Conservation (phyloP, 2,888 invertebrate genomes). For the Melikaiella ostensackeni region DNA sequence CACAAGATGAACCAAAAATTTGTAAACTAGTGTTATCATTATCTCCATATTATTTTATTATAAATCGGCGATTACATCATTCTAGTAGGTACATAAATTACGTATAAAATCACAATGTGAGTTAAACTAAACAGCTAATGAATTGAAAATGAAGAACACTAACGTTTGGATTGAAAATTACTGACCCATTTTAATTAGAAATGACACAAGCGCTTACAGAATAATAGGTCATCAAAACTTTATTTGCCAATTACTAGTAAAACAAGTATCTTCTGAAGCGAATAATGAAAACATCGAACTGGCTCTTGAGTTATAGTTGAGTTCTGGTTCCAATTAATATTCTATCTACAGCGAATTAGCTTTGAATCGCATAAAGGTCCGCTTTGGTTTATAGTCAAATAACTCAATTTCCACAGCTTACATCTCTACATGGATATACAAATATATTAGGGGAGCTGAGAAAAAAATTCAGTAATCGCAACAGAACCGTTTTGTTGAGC, state of each 20-base stretch:
- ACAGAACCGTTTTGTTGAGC: too few relatives aligned
- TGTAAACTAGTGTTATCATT: too few relatives aligned
- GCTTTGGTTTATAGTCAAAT: slow-evolving; percentile 32
- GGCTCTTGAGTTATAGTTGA: neutral
- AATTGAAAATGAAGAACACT: neutral
- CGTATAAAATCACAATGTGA: neutral
- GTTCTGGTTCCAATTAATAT: slow-evolving; percentile 27
- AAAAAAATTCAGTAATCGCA: too few relatives aligned
- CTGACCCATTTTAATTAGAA: neutral
- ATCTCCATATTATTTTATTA: neutral
- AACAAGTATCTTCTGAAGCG: neutral
- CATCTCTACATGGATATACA: neutral
- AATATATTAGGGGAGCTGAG: too few relatives aligned
- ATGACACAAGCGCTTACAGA: neutral
- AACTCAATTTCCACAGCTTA: neutral
- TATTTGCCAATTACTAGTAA: slow-evolving; percentile 8
- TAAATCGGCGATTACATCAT: neutral
- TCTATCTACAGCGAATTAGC: slow-evolving; percentile 18
- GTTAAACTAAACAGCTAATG: neutral
- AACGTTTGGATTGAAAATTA: neutral
- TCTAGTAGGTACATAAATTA: neutral
- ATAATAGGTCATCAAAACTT: neutral
- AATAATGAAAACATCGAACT: slow-evolving; percentile 27
- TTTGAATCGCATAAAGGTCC: slow-evolving; percentile 8
- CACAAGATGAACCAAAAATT: too few relatives aligned